These are phyloP conservation scores for Mesoligia furuncula DNA, from an alignment of 2,888 invertebrate genomes.

Conservation along the genomic window DNA sequence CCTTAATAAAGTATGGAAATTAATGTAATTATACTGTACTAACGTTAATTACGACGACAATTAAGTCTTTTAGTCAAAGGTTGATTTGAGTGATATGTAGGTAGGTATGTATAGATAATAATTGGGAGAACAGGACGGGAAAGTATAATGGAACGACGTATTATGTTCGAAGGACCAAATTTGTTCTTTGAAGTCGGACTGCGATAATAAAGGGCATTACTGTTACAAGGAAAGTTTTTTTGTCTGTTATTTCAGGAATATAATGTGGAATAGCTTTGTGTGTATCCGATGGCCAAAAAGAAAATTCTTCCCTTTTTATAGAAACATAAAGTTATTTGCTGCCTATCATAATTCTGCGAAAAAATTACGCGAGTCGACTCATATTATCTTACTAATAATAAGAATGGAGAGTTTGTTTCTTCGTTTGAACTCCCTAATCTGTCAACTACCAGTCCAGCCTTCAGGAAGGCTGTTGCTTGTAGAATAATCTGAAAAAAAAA, in stretches of 20 bases:
- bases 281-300: background rate
- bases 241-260: conserved; percentile 24
- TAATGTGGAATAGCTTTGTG: background rate
- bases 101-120: conserved; percentile 47
- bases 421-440: background rate
- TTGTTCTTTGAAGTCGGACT: conserved; percentile 45
- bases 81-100: conserved; percentile 53
- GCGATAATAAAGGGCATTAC: conserved; percentile 28
- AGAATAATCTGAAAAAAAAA: no score
- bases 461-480: no score
- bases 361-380: no score
- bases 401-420: background rate
- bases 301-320: background rate
- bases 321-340: background rate
- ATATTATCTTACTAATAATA: background rate
- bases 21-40: conserved; percentile 61
- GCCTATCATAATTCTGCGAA: background rate
- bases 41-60: conserved; percentile 59
- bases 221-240: conserved; percentile 19
- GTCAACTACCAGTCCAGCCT: no score
- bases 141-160: conserved; percentile 39
- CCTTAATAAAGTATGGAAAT: conserved; percentile 55
- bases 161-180: conserved; percentile 25
- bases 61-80: conserved; percentile 54
- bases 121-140: conserved; percentile 33